These are phyloP conservation scores for Diacarnus erythraeanus DNA, from an alignment of 37 sponge, comb jelly and placozoan genomes.

Conservation along the genomic window DNA sequence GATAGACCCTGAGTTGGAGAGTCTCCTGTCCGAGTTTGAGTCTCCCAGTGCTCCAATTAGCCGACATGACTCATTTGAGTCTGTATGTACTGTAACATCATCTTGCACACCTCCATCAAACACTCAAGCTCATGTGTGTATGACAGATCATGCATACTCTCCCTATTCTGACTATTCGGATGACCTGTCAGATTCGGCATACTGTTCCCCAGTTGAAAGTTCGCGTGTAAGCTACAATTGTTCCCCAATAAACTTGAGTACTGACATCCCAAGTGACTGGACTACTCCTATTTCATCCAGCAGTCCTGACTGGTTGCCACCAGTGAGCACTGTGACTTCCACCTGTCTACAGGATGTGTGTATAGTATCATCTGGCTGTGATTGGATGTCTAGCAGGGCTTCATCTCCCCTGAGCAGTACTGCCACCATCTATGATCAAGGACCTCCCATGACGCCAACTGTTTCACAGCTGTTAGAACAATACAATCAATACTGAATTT, in stretches of 20 bases:
- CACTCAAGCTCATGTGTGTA: conserved; percentile 7
- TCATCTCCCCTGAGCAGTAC: conserved; percentile 1
- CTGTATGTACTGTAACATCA: not conserved
- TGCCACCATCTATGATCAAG: conserved; percentile 10
- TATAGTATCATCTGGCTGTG: not conserved
- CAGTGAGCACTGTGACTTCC: not conserved
- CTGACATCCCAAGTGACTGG: not conserved
- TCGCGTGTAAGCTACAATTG: not conserved
- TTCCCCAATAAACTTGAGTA: not conserved
- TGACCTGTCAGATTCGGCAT: conserved; percentile 16
- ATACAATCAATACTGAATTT: conserved; percentile 14
- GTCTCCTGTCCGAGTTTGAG: conserved; percentile 30
- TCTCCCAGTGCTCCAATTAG: conserved; percentile 5
- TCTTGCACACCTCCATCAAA: not conserved
- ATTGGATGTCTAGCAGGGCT: not conserved
- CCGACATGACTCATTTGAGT: conserved; percentile 20
- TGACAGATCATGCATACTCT: conserved; percentile 32
- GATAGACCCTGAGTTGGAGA: conserved; percentile 38
- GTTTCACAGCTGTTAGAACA: conserved; percentile 16
- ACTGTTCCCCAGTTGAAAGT: conserved; percentile 27
- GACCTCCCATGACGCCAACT: conserved; percentile 22
- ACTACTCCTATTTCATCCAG: not conserved
- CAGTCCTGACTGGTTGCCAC: conserved; percentile 5
- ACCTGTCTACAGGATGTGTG: not conserved
- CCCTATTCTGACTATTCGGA: conserved; percentile 28